phyloP scores from a whole-genome alignment of 2,797 vertebrate species.

The Balearica regulorum region DNA sequence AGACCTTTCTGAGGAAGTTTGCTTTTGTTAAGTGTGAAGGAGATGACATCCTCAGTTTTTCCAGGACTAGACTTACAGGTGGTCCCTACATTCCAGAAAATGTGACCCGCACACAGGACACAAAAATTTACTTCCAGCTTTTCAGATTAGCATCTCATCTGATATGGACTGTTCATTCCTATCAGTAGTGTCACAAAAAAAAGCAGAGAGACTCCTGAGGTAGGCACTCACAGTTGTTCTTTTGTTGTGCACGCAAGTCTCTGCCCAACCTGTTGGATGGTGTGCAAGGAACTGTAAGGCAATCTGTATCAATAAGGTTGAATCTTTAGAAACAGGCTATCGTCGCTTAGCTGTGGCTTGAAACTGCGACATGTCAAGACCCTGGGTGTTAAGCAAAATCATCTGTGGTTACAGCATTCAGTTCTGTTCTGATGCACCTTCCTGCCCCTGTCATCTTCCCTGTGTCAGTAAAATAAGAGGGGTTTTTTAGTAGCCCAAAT shows the following conservation, averaged over 20 bases:
- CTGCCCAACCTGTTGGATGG: not conserved
- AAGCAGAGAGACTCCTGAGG: not conserved
- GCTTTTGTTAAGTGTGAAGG: not conserved
- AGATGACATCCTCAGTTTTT: not conserved
- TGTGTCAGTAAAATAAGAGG: not conserved
- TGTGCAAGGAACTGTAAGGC: not conserved
- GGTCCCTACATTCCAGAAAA: not conserved
- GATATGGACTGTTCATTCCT: not conserved
- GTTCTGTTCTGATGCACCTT: not conserved
- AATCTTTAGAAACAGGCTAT: not conserved
- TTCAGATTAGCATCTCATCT: not conserved
- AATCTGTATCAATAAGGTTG: not conserved
- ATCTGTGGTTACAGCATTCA: not conserved
- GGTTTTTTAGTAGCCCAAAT: not conserved
- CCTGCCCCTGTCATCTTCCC: not conserved
- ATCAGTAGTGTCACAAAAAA: not conserved
- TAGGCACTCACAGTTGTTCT: not conserved
- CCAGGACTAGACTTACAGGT: not conserved
- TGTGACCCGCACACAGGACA: fast-evolving
- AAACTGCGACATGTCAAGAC: not conserved
- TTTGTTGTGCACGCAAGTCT: not conserved
- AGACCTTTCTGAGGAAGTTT: not conserved
- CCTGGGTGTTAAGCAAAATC: not conserved
- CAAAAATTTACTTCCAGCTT: not conserved
- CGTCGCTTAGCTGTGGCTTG: not conserved